A percentile compares a stretch with the other conserved stretches of the same genome.
phyloP scores from a whole-genome alignment of 2,797 vertebrate genomes.

The Jordanella pulchra region DNA sequence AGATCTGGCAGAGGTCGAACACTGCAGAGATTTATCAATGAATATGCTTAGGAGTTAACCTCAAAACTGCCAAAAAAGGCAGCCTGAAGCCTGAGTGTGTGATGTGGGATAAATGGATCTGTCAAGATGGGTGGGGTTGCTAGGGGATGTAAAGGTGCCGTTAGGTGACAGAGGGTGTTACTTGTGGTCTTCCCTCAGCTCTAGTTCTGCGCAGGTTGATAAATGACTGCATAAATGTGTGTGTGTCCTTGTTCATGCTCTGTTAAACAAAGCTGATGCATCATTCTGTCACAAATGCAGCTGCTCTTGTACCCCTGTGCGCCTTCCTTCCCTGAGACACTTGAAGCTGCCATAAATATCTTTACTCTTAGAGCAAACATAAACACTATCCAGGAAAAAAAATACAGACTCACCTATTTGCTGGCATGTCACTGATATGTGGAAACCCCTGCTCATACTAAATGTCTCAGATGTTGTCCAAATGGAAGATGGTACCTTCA shows the following conservation, averaged over 20 bases:
- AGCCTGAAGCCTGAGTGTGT: background rate
- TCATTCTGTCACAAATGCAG: slow-evolving; percentile 62
- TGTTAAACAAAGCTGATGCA: slow-evolving; percentile 64
- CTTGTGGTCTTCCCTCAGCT: slow-evolving; percentile 11
- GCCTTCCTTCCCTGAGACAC: slow-evolving; percentile 12
- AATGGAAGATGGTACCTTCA: background rate
- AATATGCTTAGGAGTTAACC: slow-evolving; percentile 25
- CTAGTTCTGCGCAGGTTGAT: slow-evolving; percentile 41
- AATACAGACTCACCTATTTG: background rate
- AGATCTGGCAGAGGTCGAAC: slow-evolving; percentile 17
- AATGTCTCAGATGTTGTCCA: background rate
- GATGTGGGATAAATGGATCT: slow-evolving; percentile 20
- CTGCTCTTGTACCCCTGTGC: slow-evolving; percentile 6
- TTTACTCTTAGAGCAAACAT: slow-evolving; percentile 33
- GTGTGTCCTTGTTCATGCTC: slow-evolving; percentile 29
- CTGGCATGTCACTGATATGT: background rate
- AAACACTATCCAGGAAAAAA: background rate
- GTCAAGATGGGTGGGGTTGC: background rate
- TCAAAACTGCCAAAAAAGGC: slow-evolving; percentile 15
- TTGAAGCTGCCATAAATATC: slow-evolving; percentile 49
- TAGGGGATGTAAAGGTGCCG: slow-evolving; percentile 38
- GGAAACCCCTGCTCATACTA: background rate
- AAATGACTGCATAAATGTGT: slow-evolving; percentile 39
- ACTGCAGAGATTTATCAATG: slow-evolving; percentile 20
- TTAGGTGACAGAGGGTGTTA: slow-evolving; percentile 27